A percentile compares a stretch with the other conserved stretches of the same genome.
These are phyloP conservation scores for Elanoides forficatus DNA, from an alignment of 2,113 vertebrate species.

Conservation along the genomic window DNA sequence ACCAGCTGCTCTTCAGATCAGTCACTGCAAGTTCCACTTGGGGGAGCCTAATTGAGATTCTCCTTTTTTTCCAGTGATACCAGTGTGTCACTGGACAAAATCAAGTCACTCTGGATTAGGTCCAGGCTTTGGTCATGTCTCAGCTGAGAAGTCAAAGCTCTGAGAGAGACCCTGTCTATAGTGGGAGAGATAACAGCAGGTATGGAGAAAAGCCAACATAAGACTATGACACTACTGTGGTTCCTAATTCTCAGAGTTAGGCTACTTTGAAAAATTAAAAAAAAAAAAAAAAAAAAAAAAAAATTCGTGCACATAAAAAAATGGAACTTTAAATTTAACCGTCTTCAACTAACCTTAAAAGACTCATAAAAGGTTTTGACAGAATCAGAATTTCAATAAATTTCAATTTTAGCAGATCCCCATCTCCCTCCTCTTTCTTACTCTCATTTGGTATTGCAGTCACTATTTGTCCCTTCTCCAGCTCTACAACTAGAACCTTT, in stretches of 20 bases:
- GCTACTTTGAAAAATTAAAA: neutral
- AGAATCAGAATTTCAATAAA: neutral
- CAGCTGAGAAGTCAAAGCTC: neutral
- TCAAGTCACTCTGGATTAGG: constrained; percentile 25
- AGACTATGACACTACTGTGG: neutral
- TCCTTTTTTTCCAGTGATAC: neutral
- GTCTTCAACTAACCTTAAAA: neutral
- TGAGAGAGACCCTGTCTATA: neutral
- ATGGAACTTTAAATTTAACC: neutral
- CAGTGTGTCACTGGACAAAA: neutral
- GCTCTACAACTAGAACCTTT: neutral
- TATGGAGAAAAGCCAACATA: neutral
- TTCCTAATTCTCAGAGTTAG: neutral
- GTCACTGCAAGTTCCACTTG: neutral
- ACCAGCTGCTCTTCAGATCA: neutral
- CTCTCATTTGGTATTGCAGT: neutral
- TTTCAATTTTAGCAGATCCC: neutral
- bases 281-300: neutral
- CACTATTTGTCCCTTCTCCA: neutral
- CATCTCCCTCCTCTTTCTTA: neutral
- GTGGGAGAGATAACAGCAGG: neutral
- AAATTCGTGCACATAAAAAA: neutral
- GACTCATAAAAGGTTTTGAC: neutral
- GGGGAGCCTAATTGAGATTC: neutral
- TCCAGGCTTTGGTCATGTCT: neutral